Evolutionary conservation across 2,113 vertebrate genomes (phyloP).

Genomic region (Rostratula benghalensis): DNA sequence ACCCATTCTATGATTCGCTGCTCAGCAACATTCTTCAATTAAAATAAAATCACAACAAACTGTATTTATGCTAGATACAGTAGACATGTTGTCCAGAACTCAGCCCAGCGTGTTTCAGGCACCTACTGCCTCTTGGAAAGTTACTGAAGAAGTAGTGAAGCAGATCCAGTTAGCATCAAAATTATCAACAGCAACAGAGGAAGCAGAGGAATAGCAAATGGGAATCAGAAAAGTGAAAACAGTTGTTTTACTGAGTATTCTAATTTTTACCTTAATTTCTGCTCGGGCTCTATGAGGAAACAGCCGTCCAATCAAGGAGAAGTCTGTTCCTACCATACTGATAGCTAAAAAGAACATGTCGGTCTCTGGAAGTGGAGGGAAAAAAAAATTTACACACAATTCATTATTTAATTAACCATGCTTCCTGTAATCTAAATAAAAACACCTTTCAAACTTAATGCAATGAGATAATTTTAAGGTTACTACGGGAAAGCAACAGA

Average conservation of each 20-base stretch:
- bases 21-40: neutral
- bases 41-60: neutral
- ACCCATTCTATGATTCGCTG: neutral
- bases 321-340: constrained; percentile 98
- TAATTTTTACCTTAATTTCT: constrained; percentile 90
- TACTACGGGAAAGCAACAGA: too few species aligned
- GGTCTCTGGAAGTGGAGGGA: constrained; percentile 80
- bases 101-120: neutral
- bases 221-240: neutral
- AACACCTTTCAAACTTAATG: neutral
- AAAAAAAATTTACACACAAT: neutral
- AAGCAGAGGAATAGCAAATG: neutral
- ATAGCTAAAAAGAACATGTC: constrained; percentile 99
- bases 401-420: neutral
- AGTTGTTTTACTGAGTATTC: neutral
- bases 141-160: neutral
- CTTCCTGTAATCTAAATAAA: neutral
- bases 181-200: neutral
- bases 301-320: constrained; percentile 94
- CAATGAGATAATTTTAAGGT: neutral
- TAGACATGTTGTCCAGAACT: neutral
- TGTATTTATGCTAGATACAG: neutral
- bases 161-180: neutral
- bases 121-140: neutral
- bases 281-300: constrained; percentile 92